Conservation (phyloP, 2,113 vertebrate species). For the Caranx ignobilis region DNA sequence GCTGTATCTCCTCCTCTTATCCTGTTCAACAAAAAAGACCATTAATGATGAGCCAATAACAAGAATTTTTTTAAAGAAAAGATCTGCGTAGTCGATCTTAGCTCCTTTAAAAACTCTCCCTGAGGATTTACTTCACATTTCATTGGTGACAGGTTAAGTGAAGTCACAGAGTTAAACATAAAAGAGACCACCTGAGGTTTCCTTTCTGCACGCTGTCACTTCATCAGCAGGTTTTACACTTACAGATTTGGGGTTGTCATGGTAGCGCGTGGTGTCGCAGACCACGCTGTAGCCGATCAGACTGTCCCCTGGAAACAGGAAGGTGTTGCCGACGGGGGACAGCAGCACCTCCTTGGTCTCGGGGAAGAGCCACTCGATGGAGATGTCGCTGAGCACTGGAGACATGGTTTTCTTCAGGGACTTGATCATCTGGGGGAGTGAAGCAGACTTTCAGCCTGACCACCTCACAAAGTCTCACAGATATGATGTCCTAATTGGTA, state of each 20-base stretch:
- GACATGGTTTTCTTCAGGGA: conserved; percentile 94
- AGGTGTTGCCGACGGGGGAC: conserved; percentile 88
- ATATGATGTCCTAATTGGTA: conserved; percentile 66
- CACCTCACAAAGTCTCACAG: conserved; percentile 23
- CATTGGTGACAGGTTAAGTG: neutral
- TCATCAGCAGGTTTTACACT: conserved; percentile 71
- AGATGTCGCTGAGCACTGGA: conserved; percentile 91
- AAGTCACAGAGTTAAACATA: too few relatives aligned
- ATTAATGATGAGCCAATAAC: conserved; percentile 1
- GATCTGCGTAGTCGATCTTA: neutral
- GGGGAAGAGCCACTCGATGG: conserved; percentile 94
- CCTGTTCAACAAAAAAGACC: conserved; percentile 79
- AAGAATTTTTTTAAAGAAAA: conserved; percentile 8
- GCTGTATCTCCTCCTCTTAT: conserved; percentile 89
- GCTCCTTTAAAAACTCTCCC: neutral
- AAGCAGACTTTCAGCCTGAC: conserved; percentile 6
- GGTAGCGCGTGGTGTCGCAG: conserved; percentile 89
- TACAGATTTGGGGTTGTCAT: conserved; percentile 88
- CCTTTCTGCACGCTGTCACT: neutral
- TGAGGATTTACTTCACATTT: neutral
- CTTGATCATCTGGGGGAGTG: conserved; percentile 89
- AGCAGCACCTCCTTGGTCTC: conserved; percentile 93
- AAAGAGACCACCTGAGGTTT: too few relatives aligned
- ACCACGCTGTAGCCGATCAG: conserved; percentile 91
- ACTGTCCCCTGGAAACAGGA: conserved; percentile 93